These are phyloP conservation scores for Ganaspis brasiliensis DNA, from an alignment of 2,888 invertebrate species.

Conservation along the genomic window DNA sequence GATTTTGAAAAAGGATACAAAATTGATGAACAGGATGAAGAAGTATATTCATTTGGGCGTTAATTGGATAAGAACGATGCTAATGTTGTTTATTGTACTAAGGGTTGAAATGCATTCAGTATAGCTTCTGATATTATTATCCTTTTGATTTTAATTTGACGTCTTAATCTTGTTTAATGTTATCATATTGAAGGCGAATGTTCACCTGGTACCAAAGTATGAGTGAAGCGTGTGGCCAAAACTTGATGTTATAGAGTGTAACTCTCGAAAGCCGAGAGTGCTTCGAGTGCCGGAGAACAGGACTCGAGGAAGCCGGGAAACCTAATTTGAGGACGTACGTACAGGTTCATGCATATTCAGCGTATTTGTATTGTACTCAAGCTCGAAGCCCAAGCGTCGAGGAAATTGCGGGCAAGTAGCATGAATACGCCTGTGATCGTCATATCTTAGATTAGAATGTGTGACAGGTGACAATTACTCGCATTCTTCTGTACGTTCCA, in stretches of 20 bases:
- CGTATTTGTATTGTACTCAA: constrained; percentile 74
- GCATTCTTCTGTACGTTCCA: neutral
- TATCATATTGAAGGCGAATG: neutral
- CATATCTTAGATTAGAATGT: constrained; percentile 36
- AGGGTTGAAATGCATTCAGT: too few relatives aligned
- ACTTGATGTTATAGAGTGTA: constrained; percentile 54
- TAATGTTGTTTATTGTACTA: too few relatives aligned
- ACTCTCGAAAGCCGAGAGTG: constrained; percentile 65
- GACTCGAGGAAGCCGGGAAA: constrained; percentile 72
- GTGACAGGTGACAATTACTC: constrained; percentile 20
- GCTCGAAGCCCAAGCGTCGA: constrained; percentile 66
- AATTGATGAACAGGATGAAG: too few relatives aligned
- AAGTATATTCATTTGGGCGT: too few relatives aligned
- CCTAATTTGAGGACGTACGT: constrained; percentile 75
- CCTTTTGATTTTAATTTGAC: too few relatives aligned
- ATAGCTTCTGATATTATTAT: too few relatives aligned
- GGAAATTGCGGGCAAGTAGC: constrained; percentile 65
- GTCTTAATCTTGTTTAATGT: too few relatives aligned
- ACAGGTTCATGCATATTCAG: constrained; percentile 77
- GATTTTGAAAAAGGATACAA: too few relatives aligned
- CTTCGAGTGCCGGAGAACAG: constrained; percentile 68
- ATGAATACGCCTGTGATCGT: constrained; percentile 52
- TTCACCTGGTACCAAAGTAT: constrained; percentile 11
- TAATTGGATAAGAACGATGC: too few relatives aligned
- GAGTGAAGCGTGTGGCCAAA: constrained; percentile 54